These are phyloP conservation scores for Baronia brevicornis DNA, from an alignment of 2,888 invertebrate species.

Conservation along the genomic window DNA sequence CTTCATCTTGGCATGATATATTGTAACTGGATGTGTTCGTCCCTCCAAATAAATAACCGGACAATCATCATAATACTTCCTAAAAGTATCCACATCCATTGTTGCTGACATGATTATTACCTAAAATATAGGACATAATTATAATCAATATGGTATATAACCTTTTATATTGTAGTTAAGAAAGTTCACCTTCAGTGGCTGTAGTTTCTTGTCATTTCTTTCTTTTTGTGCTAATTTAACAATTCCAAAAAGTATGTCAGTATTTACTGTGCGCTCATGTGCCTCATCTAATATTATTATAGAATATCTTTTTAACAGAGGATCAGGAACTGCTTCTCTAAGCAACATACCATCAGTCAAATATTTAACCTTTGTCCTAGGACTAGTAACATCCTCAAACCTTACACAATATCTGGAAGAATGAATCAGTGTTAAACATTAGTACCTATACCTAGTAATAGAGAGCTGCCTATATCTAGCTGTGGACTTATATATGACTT, in stretches of 20 bases:
- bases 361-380: conserved; percentile 90
- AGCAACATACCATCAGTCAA: conserved; percentile 96
- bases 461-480: too few species aligned
- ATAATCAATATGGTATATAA: conserved; percentile 1
- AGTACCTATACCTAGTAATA: too few species aligned
- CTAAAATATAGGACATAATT: conserved; percentile 51
- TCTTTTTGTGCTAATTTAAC: conserved; percentile 90
- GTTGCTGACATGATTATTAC: conserved; percentile 95
- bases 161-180: background rate
- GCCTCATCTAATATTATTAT: conserved; percentile 94
- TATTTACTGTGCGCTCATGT: conserved; percentile 95
- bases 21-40: conserved; percentile 86
- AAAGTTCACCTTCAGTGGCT: conserved; percentile 78
- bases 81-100: conserved; percentile 96
- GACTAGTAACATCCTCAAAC: conserved; percentile 91
- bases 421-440: too few species aligned
- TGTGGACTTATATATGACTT: too few species aligned
- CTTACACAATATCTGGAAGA: conserved; percentile 83
- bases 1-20: conserved; percentile 81
- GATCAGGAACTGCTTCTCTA: conserved; percentile 90
- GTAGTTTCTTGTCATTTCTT: conserved; percentile 75
- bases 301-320: conserved; percentile 83
- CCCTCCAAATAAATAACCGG: conserved; percentile 94
- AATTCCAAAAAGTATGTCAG: conserved; percentile 95
- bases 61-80: conserved; percentile 90